Base-by-base conservation (phyloP, 2,797 vertebrate genomes). In the Alca torda region DNA sequence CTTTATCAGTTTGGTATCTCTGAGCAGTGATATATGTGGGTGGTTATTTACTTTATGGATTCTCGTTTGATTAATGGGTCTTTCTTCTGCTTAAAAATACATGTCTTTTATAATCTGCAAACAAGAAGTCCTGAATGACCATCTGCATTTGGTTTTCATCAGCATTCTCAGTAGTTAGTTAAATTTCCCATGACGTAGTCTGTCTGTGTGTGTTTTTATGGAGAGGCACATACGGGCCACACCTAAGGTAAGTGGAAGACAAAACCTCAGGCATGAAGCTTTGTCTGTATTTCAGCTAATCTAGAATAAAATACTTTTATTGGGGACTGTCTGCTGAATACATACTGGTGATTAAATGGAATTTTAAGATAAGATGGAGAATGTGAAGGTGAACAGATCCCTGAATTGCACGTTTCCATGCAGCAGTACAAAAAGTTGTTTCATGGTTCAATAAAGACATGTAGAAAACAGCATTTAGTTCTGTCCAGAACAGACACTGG, bases 1-100 rank as follows among this genome's bases (percentile, higher is more conserved):
- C 61, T 45, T 61, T 61, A 84, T 83, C 61, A 77, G 21, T 46
- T 63, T 68, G 54, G 11, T 72, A 75, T 76, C 69, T 88, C 48
- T 72, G 31, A 93, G 57, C 46, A 39, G 9, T 35, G 54, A 46
- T 54, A 68, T 23, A 28, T 64, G 16, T 35, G 31, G 57, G 60
- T 68, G 28, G 31, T 43, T 94, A 15, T 91, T 95, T 96, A 37
- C 50, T 92, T 90, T 95, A 59, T 8, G 20, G 53, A 78, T 83
- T 84, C 65, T 88, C 2, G 1, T 41, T 81, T 95, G 89, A 91
- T 93, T 89, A 96, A 91, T 89, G 57, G 16, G 11, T 53, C 78
- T 54, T 79, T 78, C 39, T 92, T 86, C 85, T 35, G 19, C n/a
- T 78, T 81, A 74, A 91, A 95, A 93, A 68, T 60, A 59, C 8